Conservation (phyloP, 2,113 vertebrate species). For the Buteo buteo region DNA sequence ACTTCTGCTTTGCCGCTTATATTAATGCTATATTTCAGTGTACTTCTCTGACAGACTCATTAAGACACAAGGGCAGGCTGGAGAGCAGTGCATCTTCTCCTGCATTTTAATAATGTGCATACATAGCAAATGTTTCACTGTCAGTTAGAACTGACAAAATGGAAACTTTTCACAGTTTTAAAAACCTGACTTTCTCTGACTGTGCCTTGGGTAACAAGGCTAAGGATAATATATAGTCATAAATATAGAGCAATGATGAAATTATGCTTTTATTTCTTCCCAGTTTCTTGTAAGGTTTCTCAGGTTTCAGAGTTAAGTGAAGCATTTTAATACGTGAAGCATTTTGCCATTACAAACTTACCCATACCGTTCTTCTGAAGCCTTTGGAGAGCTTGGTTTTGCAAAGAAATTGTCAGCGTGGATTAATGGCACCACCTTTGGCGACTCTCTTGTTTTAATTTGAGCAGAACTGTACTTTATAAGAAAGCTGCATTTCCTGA, state of each 20-base stretch:
- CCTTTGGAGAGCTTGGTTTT: not conserved
- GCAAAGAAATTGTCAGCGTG: not conserved
- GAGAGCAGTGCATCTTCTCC: not conserved
- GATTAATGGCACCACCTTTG: not conserved
- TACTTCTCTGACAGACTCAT: not conserved
- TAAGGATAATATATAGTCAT: not conserved
- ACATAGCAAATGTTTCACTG: not conserved
- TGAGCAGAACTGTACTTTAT: not conserved
- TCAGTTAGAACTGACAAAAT: not conserved
- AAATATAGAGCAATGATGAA: not conserved
- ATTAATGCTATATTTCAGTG: constrained; percentile 40
- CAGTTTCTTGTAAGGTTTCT: not conserved
- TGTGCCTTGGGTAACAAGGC: not conserved
- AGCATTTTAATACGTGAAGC: not conserved
- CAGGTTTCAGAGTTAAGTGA: not conserved
- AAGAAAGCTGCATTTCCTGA: not conserved
- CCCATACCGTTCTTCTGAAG: not conserved
- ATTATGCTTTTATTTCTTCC: not conserved
- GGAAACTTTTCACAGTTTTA: not conserved
- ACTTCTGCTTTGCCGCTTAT: not conserved
- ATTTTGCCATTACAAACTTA: not conserved
- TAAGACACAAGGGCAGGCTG: not conserved
- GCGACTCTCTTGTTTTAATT: not conserved
- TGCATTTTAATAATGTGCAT: not conserved
- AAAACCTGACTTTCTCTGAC: not conserved